A percentile compares a stretch with the other conserved stretches of the same genome.
Evolutionary conservation across 1,140 invertebrate species (phyloP).

Genomic region (Aradophagus sp.): DNA sequence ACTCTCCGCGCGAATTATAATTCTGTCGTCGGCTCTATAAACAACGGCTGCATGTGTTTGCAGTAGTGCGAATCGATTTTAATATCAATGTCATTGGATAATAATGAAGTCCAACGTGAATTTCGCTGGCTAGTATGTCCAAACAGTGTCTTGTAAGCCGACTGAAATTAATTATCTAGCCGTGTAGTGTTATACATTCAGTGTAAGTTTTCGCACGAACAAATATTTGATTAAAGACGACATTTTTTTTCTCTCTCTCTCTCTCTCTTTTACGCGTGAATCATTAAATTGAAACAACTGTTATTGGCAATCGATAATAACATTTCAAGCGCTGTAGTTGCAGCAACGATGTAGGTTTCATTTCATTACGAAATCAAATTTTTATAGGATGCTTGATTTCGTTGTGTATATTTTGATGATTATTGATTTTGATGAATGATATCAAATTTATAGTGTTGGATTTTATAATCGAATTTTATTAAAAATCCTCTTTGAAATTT

Average conservation of each 20-base stretch:
- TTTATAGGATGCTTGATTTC: too few species aligned
- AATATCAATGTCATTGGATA: slow-evolving; percentile 50
- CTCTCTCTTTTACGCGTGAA: too few species aligned
- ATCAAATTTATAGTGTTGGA: too few species aligned
- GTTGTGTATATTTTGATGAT: too few species aligned
- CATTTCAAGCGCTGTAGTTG: too few species aligned
- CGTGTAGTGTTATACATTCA: slow-evolving; percentile 14
- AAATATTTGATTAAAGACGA: slow-evolving; percentile 24
- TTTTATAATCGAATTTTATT: too few species aligned
- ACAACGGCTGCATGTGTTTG: slow-evolving; percentile 34
- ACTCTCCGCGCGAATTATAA: slow-evolving; percentile 41
- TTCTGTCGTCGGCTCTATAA: slow-evolving; percentile 39
- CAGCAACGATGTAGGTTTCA: too few species aligned
- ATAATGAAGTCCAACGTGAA: slow-evolving; percentile 40
- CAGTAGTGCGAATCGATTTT: slow-evolving; percentile 48
- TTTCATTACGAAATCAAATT: too few species aligned
- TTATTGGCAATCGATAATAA: slow-evolving; percentile 7
- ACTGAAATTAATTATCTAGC: slow-evolving; percentile 35
- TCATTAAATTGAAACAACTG: slow-evolving; percentile 15
- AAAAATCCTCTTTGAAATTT: too few species aligned
- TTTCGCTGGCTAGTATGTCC: slow-evolving; percentile 8
- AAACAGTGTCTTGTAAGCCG: slow-evolving; percentile 20
- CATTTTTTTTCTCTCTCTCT: slow-evolving; percentile 13
- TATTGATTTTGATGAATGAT: too few species aligned
- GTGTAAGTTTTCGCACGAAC: slow-evolving; percentile 8